These are phyloP conservation scores for Patella pellucida DNA, from an alignment of 2,888 invertebrate genomes.

Conservation along the genomic window DNA sequence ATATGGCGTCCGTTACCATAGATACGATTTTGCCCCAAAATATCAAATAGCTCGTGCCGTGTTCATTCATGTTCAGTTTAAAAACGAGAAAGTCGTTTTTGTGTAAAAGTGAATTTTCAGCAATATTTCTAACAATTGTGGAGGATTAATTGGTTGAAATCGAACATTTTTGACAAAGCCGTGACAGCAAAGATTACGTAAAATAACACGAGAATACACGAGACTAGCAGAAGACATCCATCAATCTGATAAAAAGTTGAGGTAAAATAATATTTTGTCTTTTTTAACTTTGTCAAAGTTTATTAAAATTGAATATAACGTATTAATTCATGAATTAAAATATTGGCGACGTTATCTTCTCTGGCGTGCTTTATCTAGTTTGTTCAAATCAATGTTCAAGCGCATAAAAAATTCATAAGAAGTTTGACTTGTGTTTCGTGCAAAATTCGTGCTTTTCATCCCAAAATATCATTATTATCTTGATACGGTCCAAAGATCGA, in stretches of 20 bases:
- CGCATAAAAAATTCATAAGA: too few species aligned
- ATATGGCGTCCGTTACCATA: constrained; percentile 9
- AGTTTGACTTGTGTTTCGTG: constrained; percentile 25
- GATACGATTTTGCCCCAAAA: not conserved
- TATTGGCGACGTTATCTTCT: too few species aligned
- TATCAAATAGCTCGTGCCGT: too few species aligned
- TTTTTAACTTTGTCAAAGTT: constrained; percentile 31
- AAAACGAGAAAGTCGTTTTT: too few species aligned
- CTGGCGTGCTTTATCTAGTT: too few species aligned
- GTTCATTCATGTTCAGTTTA: too few species aligned
- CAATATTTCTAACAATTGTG: constrained; percentile 12
- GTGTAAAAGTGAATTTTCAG: too few species aligned
- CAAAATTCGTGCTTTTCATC: constrained; percentile 44
- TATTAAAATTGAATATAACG: too few species aligned
- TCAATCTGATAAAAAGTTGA: constrained; percentile 30
- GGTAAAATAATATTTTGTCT: constrained; percentile 31
- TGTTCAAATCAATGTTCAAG: too few species aligned
- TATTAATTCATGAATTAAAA: too few species aligned
- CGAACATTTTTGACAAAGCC: not conserved
- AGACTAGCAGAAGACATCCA: constrained; percentile 34
- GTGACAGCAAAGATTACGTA: constrained; percentile 12
- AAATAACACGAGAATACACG: constrained; percentile 25
- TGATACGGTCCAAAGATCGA: constrained; percentile 33
- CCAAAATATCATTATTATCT: constrained; percentile 39
- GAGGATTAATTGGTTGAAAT: not conserved